A percentile compares a stretch with the other conserved stretches of the same genome.
phyloP scores from a whole-genome alignment of 2,888 invertebrate genomes.

The Teinopalpus imperialis region DNA sequence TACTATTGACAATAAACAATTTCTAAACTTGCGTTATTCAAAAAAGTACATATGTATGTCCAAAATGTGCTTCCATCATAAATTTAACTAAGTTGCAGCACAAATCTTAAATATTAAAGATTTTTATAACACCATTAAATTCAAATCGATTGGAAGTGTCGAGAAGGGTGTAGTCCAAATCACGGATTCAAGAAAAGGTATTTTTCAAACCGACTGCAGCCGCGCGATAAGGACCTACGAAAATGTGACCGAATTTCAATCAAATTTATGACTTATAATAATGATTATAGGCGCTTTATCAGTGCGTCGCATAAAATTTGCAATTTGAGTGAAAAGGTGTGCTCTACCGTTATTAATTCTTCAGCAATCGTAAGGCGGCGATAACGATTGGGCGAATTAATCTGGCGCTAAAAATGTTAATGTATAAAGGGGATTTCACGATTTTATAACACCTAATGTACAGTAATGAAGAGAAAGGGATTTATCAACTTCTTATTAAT shows the following conservation, averaged over 20 bases:
- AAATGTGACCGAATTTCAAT: conserved; percentile 81
- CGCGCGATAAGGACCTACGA: conserved; percentile 69
- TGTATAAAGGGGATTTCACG: conserved; percentile 22
- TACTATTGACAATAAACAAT: too few species aligned
- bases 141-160: conserved; percentile 74
- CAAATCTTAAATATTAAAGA: conserved; percentile 62
- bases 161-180: conserved; percentile 59
- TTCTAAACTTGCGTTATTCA: too few species aligned
- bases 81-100: background rate
- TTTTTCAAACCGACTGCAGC: conserved; percentile 79
- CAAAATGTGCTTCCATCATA: background rate
- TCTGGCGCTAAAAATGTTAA: conserved; percentile 60
- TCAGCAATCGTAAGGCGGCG: conserved; percentile 75
- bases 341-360: conserved; percentile 78
- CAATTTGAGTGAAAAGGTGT: conserved; percentile 79
- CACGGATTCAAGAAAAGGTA: conserved; percentile 56
- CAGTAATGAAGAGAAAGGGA: background rate
- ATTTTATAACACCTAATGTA: conserved; percentile 37
- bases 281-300: conserved; percentile 80
- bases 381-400: conserved; percentile 78
- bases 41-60: too few species aligned
- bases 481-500: background rate
- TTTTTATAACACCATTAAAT: conserved; percentile 70
- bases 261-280: conserved; percentile 81
- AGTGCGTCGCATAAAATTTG: conserved; percentile 72